Conservation (phyloP, 2,113 vertebrate genomes). For the Athene cunicularia region DNA sequence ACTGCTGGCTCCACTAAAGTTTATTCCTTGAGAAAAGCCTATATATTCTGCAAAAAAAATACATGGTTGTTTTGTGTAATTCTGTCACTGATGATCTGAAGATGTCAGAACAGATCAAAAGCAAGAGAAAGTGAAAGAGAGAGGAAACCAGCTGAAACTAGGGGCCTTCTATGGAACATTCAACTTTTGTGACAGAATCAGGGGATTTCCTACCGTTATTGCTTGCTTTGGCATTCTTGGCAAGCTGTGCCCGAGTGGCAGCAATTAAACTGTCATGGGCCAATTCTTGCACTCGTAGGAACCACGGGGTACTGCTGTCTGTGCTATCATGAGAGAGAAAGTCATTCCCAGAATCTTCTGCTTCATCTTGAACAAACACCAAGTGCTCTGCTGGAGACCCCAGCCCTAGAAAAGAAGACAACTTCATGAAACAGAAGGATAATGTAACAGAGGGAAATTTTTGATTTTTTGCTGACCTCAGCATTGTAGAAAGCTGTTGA, state of each 20-base stretch:
- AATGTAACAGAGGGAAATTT: neutral
- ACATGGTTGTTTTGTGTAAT: neutral
- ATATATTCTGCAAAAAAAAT: neutral
- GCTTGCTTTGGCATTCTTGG: slow-evolving; percentile 90
- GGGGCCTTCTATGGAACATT: neutral
- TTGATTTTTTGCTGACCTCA: neutral
- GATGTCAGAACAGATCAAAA: neutral
- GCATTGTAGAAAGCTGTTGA: neutral
- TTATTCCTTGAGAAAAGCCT: neutral
- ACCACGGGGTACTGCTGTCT: slow-evolving; percentile 94
- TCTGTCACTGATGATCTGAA: neutral
- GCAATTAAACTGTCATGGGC: slow-evolving; percentile 98
- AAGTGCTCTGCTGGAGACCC: slow-evolving; percentile 90
- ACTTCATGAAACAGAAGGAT: neutral
- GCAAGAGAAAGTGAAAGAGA: neutral
- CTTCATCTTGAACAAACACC: slow-evolving; percentile 92
- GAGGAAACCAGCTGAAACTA: neutral
- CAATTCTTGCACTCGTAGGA: slow-evolving; percentile 94
- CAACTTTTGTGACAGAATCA: neutral
- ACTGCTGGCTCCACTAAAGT: neutral
- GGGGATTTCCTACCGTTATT: slow-evolving; percentile 79
- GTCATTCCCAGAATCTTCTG: slow-evolving; percentile 86
- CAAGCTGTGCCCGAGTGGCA: slow-evolving; percentile 93
- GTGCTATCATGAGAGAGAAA: slow-evolving; percentile 86
- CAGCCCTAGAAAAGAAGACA: slow-evolving; percentile 77